These are phyloP conservation scores for Sebastes oblongus DNA, from an alignment of 2,797 vertebrate genomes.

Conservation along the genomic window DNA sequence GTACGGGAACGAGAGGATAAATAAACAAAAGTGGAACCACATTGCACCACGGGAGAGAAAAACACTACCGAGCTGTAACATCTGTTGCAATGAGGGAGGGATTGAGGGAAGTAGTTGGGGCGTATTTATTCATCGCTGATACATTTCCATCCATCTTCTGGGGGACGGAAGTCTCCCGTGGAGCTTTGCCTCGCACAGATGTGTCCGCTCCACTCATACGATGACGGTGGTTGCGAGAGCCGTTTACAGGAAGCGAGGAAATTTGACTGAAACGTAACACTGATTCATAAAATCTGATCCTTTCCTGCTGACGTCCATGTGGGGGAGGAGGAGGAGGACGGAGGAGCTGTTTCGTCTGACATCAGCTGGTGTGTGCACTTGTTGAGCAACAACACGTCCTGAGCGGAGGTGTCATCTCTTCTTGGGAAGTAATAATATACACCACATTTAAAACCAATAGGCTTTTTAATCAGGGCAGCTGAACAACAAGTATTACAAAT, in stretches of 20 bases:
- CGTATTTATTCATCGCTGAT: constrained; percentile 69
- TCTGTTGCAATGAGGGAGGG: constrained; percentile 64
- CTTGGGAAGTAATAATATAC: background rate
- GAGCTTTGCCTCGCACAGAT: constrained; percentile 61
- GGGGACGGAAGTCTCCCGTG: constrained; percentile 45
- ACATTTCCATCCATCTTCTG: constrained; percentile 68
- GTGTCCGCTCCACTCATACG: constrained; percentile 44
- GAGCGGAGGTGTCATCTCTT: constrained; percentile 17
- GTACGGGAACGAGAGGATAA: constrained; percentile 52
- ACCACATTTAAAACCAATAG: background rate
- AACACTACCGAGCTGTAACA: constrained; percentile 50
- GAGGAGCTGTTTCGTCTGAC: constrained; percentile 21
- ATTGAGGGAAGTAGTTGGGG: constrained; percentile 54
- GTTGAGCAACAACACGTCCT: constrained; percentile 46
- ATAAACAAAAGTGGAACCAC: constrained; percentile 77
- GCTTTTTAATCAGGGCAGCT: background rate
- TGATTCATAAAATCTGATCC: constrained; percentile 71
- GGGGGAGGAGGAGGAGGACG: constrained; percentile 30
- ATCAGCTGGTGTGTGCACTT: constrained; percentile 41
- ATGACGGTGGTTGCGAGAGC: constrained; percentile 48
- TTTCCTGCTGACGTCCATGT: constrained; percentile 65
- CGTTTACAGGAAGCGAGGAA: constrained; percentile 67
- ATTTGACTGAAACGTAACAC: constrained; percentile 52
- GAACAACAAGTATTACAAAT: background rate
- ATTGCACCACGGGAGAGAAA: constrained; percentile 55